Conservation (phyloP, 2,113 vertebrate genomes). For the Zootoca vivipara region DNA sequence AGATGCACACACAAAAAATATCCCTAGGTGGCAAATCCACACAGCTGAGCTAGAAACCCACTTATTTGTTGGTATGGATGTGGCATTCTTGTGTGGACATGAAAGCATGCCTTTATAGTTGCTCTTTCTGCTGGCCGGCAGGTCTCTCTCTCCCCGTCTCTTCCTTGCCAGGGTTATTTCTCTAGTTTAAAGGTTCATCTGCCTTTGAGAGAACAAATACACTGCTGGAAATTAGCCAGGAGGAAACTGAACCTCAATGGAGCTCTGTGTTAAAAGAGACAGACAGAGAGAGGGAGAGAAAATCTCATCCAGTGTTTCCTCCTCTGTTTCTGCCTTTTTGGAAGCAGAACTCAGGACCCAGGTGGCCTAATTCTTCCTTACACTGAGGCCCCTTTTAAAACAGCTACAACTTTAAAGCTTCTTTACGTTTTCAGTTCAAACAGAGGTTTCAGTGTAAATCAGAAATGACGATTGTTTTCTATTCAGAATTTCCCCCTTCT, state of each 20-base stretch:
- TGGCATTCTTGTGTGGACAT: background rate
- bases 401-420: background rate
- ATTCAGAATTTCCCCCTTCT: background rate
- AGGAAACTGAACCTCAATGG: background rate
- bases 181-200: conserved; percentile 14
- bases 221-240: conserved; percentile 25
- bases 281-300: background rate
- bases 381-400: conserved; percentile 13
- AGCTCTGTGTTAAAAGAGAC: conserved; percentile 5
- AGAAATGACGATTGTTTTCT: background rate
- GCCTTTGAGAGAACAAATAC: conserved; percentile 13
- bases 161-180: background rate
- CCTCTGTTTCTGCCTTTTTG: conserved; percentile 4
- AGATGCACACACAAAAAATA: background rate
- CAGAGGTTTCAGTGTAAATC: background rate
- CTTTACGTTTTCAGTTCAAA: conserved; percentile 4
- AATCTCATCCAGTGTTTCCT: background rate
- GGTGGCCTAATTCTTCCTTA: conserved; percentile 27
- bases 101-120: background rate
- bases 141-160: background rate
- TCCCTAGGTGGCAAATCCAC: conserved; percentile 12
- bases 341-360: conserved; percentile 5
- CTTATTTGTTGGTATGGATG: background rate
- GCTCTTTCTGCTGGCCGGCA: background rate
- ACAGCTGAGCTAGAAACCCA: background rate